These are phyloP conservation scores for Onthophagus sagittarius DNA, from an alignment of 2,888 invertebrate genomes.

Conservation along the genomic window DNA sequence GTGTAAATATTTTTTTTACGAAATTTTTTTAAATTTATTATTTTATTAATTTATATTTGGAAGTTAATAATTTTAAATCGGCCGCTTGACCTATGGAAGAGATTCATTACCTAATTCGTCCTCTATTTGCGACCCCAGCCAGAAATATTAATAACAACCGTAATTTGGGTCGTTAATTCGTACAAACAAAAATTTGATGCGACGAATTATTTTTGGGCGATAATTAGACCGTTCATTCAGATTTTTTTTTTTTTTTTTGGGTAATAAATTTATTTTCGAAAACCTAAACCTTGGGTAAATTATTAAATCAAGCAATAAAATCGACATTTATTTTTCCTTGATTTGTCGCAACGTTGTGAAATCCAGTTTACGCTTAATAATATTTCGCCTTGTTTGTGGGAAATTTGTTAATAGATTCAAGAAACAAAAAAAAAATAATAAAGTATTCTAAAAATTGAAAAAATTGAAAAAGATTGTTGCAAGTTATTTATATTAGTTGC, in stretches of 20 bases:
- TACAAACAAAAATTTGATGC: background rate
- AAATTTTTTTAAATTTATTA: too few species aligned
- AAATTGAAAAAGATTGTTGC: too few species aligned
- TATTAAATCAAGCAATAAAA: background rate
- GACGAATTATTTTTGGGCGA: too few species aligned
- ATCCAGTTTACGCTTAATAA: background rate
- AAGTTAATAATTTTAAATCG: too few species aligned
- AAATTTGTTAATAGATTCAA: background rate
- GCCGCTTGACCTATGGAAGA: background rate
- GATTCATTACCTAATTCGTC: background rate
- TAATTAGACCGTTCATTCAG: too few species aligned
- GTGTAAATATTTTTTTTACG: too few species aligned
- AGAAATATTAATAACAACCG: background rate
- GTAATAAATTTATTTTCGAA: too few species aligned
- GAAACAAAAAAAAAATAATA: background rate
- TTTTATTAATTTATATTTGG: too few species aligned
- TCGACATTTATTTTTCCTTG: background rate
- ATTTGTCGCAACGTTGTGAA: background rate
- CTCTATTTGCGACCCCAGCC: background rate
- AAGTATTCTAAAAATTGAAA: too few species aligned
- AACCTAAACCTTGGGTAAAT: background rate
- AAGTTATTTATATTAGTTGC: too few species aligned
- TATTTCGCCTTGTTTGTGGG: background rate
- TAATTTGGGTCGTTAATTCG: background rate
- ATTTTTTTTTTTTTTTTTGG: background rate